Evolutionary conservation across 2,797 vertebrate genomes (phyloP).

Genomic region (Ambastaia sidthimunki): DNA sequence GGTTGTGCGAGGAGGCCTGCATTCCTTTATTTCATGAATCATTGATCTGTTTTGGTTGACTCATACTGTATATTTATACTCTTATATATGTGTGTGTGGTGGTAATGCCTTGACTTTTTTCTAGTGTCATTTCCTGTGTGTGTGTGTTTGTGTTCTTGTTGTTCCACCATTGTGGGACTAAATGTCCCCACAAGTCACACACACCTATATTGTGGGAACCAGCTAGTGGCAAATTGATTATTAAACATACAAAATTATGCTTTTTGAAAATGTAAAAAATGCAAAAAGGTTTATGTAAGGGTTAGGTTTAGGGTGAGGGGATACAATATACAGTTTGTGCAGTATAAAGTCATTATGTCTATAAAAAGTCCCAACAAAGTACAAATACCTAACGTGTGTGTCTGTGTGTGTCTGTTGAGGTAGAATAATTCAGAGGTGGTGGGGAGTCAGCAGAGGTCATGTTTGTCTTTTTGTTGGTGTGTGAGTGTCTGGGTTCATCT

Average conservation of each 20-base stretch:
- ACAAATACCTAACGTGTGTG: not conserved
- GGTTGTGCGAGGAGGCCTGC: not conserved
- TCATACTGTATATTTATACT: constrained; percentile 16
- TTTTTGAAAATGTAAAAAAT: no score
- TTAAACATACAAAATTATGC: no score
- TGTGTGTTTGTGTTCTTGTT: not conserved
- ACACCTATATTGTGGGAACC: no score
- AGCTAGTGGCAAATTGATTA: no score
- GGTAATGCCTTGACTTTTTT: constrained; percentile 8
- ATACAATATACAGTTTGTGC: no score
- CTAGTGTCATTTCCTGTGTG: constrained; percentile 7
- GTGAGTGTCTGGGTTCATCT: constrained; percentile 1
- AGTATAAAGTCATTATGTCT: no score
- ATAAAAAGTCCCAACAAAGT: no score
- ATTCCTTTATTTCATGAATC: constrained; percentile 25
- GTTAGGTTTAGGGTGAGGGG: no score
- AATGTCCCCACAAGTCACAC: no score
- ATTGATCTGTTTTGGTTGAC: constrained; percentile 21
- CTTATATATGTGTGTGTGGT: not conserved
- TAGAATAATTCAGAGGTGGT: not conserved
- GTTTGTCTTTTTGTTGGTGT: not conserved
- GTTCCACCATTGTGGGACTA: no score
- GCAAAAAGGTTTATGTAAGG: no score
- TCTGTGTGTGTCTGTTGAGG: constrained; percentile 3
- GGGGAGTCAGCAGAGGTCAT: constrained; percentile 5